phyloP scores from a whole-genome alignment of 2,888 invertebrate species.

The Stenodera caucasica region DNA sequence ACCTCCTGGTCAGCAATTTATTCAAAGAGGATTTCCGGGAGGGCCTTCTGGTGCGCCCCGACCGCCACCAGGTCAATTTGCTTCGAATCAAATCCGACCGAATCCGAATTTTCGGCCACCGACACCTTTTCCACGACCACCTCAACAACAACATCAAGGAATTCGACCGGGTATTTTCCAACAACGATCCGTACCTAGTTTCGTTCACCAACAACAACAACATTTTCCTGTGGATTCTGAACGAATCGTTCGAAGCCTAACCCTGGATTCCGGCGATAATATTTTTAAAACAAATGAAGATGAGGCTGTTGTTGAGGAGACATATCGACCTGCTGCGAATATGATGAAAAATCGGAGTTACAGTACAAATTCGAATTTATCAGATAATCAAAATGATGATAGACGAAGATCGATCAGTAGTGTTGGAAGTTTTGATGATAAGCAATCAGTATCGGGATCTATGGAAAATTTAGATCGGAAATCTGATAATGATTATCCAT shows the following conservation, averaged over 20 bases:
- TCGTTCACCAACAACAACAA: conserved; percentile 32
- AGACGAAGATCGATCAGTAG: conserved; percentile 33
- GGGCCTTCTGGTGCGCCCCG: conserved; percentile 34
- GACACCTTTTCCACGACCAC: conserved; percentile 60
- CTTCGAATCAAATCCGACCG: conserved; percentile 23
- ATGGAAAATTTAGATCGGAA: conserved; percentile 42
- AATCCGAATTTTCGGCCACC: conserved; percentile 53
- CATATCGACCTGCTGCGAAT: conserved; percentile 47
- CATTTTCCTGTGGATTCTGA: conserved; percentile 23
- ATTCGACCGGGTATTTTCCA: conserved; percentile 38
- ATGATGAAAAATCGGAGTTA: conserved; percentile 60
- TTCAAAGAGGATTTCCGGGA: conserved; percentile 24
- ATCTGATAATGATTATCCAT: conserved; percentile 37
- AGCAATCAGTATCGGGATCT: conserved; percentile 32
- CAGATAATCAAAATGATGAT: conserved; percentile 48
- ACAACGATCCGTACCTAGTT: conserved; percentile 43
- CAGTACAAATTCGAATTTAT: conserved; percentile 60
- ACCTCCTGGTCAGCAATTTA: conserved; percentile 44
- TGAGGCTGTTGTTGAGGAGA: conserved; percentile 47
- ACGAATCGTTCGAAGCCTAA: conserved; percentile 41
- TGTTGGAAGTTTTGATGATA: conserved; percentile 57
- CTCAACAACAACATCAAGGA: conserved; percentile 38
- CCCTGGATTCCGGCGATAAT: conserved; percentile 49
- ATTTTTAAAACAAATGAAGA: conserved; percentile 55
- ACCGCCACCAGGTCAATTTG: conserved; percentile 39